Conservation (phyloP, 2,113 vertebrate genomes). For the Triplophysa dalaica region DNA sequence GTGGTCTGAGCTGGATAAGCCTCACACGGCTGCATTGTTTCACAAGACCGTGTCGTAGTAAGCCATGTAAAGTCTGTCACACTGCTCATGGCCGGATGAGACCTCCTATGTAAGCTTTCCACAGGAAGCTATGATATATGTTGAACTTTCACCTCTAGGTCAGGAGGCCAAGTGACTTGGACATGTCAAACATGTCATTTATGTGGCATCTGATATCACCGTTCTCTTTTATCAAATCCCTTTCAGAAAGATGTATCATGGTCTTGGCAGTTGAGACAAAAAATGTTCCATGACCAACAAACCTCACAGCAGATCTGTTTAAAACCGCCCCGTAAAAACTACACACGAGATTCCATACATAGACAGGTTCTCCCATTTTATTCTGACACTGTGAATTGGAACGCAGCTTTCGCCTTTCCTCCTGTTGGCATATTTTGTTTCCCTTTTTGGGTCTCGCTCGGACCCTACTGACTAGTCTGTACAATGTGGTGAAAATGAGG, state of each 20-base stretch:
- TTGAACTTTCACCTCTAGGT: slow-evolving; percentile 59
- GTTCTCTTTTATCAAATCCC: background rate
- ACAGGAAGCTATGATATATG: slow-evolving; percentile 65
- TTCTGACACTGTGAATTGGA: background rate
- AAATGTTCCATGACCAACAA: background rate
- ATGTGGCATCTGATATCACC: slow-evolving; percentile 17
- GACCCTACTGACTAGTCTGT: background rate
- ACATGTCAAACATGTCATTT: background rate
- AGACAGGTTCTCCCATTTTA: background rate
- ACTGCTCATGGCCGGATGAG: background rate
- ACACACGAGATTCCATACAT: background rate
- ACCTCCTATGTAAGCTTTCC: slow-evolving; percentile 61
- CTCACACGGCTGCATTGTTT: background rate
- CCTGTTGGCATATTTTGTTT: slow-evolving; percentile 34
- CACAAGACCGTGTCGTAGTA: background rate
- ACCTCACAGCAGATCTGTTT: background rate
- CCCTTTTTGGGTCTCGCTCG: slow-evolving; percentile 26
- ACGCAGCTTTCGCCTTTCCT: background rate
- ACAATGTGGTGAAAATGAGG: slow-evolving; percentile 35
- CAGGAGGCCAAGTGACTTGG: slow-evolving; percentile 29
- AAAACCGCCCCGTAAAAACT: background rate
- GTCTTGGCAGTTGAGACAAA: background rate
- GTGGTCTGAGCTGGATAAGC: slow-evolving; percentile 2
- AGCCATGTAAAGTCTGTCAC: slow-evolving; percentile 8
- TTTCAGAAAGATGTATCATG: slow-evolving; percentile 5